Evolutionary conservation across 1,140 invertebrate species (phyloP).

Genomic region (Drosophila burlai): DNA sequence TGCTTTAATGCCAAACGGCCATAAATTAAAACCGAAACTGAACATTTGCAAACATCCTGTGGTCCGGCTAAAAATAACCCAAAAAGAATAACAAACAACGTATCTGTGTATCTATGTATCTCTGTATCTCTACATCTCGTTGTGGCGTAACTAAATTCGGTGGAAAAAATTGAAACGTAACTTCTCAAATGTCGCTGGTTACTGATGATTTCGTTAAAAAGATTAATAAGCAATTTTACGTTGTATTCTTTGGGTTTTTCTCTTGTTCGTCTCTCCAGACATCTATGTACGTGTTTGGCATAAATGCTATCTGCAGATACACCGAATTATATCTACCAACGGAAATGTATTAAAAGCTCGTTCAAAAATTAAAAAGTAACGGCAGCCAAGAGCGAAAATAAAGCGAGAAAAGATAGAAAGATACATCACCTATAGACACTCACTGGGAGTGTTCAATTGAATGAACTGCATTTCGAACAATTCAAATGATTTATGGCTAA

Average conservation of each 20-base stretch:
- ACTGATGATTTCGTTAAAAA: constrained; percentile 73
- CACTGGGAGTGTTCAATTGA: constrained; percentile 30
- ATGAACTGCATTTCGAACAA: constrained; percentile 32
- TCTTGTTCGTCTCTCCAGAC: constrained; percentile 2
- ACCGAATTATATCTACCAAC: constrained; percentile 45
- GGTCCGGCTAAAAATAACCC: constrained; percentile 28
- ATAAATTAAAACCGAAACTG: constrained; percentile 60
- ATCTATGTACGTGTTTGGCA: constrained; percentile 76
- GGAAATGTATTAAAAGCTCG: constrained; percentile 69
- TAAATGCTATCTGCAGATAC: constrained; percentile 49
- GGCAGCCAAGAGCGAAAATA: constrained; percentile 12
- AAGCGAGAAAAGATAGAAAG: not conserved
- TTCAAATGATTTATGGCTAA: constrained; percentile 33
- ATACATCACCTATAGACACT: constrained; percentile 8
- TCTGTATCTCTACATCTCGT: constrained; percentile 1
- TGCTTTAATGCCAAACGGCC: constrained; percentile 48
- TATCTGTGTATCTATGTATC: constrained; percentile 13
- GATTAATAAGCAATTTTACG: constrained; percentile 71
- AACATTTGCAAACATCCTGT: constrained; percentile 54
- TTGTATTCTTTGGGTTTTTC: constrained; percentile 16
- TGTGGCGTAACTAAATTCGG: constrained; percentile 28
- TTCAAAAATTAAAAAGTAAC: constrained; percentile 52
- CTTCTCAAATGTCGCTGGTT: constrained; percentile 49
- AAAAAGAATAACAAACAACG: constrained; percentile 25
- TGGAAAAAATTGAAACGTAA: constrained; percentile 57